phyloP scores from a whole-genome alignment of 1,140 invertebrate genomes.

The Microplitis mediator region DNA sequence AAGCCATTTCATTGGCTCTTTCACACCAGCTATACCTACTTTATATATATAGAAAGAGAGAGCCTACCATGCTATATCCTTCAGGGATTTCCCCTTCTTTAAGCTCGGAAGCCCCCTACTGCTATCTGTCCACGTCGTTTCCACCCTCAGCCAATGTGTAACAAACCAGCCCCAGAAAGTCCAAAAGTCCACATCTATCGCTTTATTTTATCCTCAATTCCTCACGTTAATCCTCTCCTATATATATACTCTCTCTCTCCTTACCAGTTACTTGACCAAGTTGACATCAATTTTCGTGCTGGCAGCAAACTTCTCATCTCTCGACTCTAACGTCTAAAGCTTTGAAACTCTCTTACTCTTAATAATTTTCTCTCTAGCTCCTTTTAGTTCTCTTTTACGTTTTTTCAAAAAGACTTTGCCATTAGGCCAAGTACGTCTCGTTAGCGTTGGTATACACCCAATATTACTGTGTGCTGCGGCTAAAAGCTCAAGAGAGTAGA shows the following conservation, averaged over 20 bases:
- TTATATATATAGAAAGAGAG: neutral
- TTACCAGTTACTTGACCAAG: slow-evolving; percentile 1
- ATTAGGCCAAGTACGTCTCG: slow-evolving; percentile 13
- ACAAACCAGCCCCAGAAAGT: neutral
- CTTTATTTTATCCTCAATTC: neutral
- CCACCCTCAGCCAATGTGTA: neutral
- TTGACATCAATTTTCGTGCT: slow-evolving; percentile 16
- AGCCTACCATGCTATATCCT: neutral
- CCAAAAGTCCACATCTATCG: neutral
- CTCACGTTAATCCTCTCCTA: neutral
- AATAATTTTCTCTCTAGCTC: neutral
- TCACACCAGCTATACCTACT: neutral
- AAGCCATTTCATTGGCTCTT: slow-evolving; percentile 10
- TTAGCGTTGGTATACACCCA: neutral
- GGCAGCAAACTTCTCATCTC: neutral
- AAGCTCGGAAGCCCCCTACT: neutral
- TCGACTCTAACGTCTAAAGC: neutral
- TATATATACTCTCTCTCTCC: neutral
- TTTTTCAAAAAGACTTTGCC: neutral
- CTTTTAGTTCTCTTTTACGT: neutral
- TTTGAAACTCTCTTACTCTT: neutral
- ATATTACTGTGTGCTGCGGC: no score
- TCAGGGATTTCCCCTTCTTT: neutral
- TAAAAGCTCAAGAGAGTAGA: no score
- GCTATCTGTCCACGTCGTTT: slow-evolving; percentile 1